Evolutionary conservation across 2,888 invertebrate species (phyloP).

Genomic region (Dicyrtomina minuta): DNA sequence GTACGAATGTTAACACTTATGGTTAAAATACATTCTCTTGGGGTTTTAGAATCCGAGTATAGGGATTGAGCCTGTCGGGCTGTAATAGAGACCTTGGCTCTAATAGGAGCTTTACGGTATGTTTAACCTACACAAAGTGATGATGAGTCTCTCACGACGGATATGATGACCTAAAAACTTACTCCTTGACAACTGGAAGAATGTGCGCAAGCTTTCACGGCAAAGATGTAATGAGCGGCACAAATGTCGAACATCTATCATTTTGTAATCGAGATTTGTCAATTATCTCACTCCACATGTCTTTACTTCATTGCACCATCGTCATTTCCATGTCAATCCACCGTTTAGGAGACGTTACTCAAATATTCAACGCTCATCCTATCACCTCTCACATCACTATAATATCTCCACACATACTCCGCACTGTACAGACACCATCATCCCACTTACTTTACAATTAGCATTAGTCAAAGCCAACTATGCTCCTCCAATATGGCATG

Average conservation of each 20-base stretch:
- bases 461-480: no score
- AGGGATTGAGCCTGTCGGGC: no score
- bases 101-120: no score
- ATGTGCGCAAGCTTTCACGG: neutral
- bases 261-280: constrained; percentile 9
- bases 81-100: neutral
- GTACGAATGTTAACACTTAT: no score
- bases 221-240: neutral
- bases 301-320: neutral
- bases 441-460: no score
- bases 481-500: no score
- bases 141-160: neutral
- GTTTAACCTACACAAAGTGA: neutral
- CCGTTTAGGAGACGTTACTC: neutral
- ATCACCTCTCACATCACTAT: no score
- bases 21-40: no score
- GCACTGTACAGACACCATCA: no score
- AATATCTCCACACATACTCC: no score
- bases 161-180: constrained; percentile 17
- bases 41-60: no score
- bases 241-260: constrained; percentile 16
- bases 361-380: no score
- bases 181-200: neutral
- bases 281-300: neutral
- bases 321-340: constrained; percentile 15